phyloP scores from a whole-genome alignment of 1,140 invertebrate genomes.

The Drosophila lowei region DNA sequence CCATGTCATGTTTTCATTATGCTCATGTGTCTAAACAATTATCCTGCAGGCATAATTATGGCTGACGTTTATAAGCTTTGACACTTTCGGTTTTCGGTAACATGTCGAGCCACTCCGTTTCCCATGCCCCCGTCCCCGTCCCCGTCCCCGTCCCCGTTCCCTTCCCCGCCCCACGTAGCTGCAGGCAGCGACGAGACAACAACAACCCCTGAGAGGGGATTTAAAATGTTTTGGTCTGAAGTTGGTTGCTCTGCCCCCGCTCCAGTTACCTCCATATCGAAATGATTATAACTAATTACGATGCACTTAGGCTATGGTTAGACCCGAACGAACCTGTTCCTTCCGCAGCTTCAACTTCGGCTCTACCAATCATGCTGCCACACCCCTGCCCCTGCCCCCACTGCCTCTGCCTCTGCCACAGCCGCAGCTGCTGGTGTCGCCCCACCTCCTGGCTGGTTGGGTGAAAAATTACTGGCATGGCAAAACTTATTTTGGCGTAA shows the following conservation, averaged over 20 bases:
- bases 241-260: background rate
- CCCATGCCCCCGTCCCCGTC: slow-evolving; percentile 2
- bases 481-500: slow-evolving; percentile 83
- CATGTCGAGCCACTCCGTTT: slow-evolving; percentile 53
- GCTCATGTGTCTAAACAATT: slow-evolving; percentile 83
- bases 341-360: background rate
- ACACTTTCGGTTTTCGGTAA: slow-evolving; percentile 81
- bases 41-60: slow-evolving; percentile 82
- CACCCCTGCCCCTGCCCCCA: too few species aligned
- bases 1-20: slow-evolving; percentile 82
- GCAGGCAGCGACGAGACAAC: too few species aligned
- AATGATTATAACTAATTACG: slow-evolving; percentile 71
- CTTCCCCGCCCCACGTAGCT: too few species aligned
- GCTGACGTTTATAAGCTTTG: slow-evolving; percentile 82
- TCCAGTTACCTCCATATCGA: slow-evolving; percentile 28
- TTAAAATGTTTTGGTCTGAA: slow-evolving; percentile 22
- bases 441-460: background rate
- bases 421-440: background rate
- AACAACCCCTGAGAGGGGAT: background rate
- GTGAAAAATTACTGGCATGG: slow-evolving; percentile 80
- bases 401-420: background rate
- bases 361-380: background rate
- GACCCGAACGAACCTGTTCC: background rate
- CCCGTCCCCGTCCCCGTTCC: background rate
- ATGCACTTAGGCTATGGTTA: slow-evolving; percentile 29